Conservation (phyloP, 1,140 invertebrate genomes). For the Capitella teleta region DNA sequence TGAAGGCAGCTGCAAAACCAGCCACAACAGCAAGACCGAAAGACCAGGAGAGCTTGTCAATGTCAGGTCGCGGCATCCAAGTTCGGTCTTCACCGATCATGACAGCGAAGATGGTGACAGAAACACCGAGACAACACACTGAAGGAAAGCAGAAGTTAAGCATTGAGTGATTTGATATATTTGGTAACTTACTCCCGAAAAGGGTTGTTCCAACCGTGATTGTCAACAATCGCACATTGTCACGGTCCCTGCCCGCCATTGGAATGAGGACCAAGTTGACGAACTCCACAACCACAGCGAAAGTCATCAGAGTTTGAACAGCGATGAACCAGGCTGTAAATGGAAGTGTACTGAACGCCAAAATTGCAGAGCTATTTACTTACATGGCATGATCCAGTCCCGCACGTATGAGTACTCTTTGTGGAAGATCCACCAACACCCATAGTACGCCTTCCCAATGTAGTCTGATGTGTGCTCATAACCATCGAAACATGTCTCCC, state of each 20-base stretch:
- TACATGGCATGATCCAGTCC: constrained; percentile 78
- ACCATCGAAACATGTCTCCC: constrained; percentile 92
- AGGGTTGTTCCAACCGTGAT: constrained; percentile 8
- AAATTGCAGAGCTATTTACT: constrained; percentile 14
- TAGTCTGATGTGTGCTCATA: constrained; percentile 86
- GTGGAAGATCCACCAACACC: constrained; percentile 89
- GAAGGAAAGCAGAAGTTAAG: constrained; percentile 26
- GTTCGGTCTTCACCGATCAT: constrained; percentile 71
- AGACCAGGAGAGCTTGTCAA: constrained; percentile 90
- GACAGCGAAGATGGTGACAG: constrained; percentile 76
- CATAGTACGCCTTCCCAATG: constrained; percentile 77
- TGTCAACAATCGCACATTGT: constrained; percentile 2
- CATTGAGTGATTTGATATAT: not conserved
- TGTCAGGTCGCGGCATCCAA: constrained; percentile 90
- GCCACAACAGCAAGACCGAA: constrained; percentile 79
- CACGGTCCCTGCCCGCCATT: constrained; percentile 2
- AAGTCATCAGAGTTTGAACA: constrained; percentile 51
- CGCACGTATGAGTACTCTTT: constrained; percentile 69
- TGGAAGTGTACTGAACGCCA: not conserved
- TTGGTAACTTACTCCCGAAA: constrained; percentile 4
- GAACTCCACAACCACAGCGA: constrained; percentile 11
- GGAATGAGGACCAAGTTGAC: constrained; percentile 7
- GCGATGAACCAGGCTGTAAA: constrained; percentile 79
- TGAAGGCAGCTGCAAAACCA: constrained; percentile 53
- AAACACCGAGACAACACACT: constrained; percentile 69